Base-by-base conservation (phyloP, 1,140 invertebrate genomes). In the Drosophila subobscura region DNA sequence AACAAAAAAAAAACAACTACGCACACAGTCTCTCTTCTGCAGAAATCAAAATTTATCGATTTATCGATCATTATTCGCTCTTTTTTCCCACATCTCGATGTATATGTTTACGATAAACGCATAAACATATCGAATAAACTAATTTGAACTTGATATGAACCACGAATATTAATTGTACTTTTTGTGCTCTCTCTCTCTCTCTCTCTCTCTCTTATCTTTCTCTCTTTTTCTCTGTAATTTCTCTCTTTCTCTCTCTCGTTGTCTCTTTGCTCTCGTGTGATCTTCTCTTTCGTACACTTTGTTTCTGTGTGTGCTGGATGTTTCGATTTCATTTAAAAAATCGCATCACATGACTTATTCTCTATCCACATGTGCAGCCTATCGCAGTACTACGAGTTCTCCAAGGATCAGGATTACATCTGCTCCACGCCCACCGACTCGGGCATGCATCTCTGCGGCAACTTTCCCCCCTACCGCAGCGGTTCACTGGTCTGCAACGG, bases 381-480 rank as follows among this genome's bases (percentile, higher is more conserved):
- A 73, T 95, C 95, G 78, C 94, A 95, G 78, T 96, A 96, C 93
- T 97, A 96, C 93, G 94, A 95, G 91, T 95, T 94, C 91, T 94
- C 95, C 89, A 96, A 96, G 90, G 97, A 98, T 83, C 95, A 97
- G 92, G 98, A 99, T 92, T 99, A 98, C 93, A 99, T 99, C 79
- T 99, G 99, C 92, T 98, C 97, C 49, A 95, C 95, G 79, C 95
- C 96, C 5, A 97, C 98, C 72, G 97, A 98, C 92, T 97, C 95
- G 68, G 99, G 99, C 3, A 98, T 99, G 96, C 98, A 99, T 92
- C 93, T 94, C 29, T 99, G 99, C 92, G 92, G 93, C 27, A 93
- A 98, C 91, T 94, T 99, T 45, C 98, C 98, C 1, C 95, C 95
- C 0, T 96, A 94, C 84, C 93, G 94, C 46, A 94, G 95, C 61